Evolutionary conservation across 2,797 vertebrate genomes (phyloP), one percentile per base, ranked within the genome.

Genomic region (Pseudochaenichthys georgianus): DNA sequence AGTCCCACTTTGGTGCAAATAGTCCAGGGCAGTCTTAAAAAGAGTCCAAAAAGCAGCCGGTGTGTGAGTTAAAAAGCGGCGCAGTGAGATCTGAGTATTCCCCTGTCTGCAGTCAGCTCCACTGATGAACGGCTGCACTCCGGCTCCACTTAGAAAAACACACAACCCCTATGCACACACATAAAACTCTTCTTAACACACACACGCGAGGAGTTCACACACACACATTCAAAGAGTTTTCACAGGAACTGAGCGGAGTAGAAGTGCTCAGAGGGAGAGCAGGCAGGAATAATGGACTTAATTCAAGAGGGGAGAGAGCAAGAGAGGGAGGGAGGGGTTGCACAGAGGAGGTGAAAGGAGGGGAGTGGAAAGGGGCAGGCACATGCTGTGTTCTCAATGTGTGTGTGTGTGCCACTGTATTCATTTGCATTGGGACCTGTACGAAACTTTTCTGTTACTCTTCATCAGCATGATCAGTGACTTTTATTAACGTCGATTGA

Each of bases 261-360:
- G 87, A 87, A 86, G 85, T 78, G 87, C 86, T 92, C 85, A 80
- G 86, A 93, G 89, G 84, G 88, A 89, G 87, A 91, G 89, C 87
- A 59, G 91, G 83, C 90, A 90, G 80, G 86, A 93, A 94, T 92
- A 95, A 95, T 92, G 88, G 91, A 85, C 88, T 93, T 93, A 93
- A 93, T 93, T 94, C 88, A 89, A 91, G 88, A 92, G 82, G 64
- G 69, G 42, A 77, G 84, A 84, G 72, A 76, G 73, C 46, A 69
- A 46, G 67, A 9, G 58, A 21, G 47, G 16, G 72, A 61, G 64
- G 51, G 70, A 38, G 34, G 34, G 34, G 73, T 85, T 66, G 77
- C 28, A 69, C 66, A 63, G 83, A 75, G 62, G 84, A 92, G 89
- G 82, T 82, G 74, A 85, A 75, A 77, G 67, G 80, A 86, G 81